These are phyloP conservation scores for Ceyx melanurus DNA, from an alignment of 2,113 vertebrate species.

Conservation along the genomic window DNA sequence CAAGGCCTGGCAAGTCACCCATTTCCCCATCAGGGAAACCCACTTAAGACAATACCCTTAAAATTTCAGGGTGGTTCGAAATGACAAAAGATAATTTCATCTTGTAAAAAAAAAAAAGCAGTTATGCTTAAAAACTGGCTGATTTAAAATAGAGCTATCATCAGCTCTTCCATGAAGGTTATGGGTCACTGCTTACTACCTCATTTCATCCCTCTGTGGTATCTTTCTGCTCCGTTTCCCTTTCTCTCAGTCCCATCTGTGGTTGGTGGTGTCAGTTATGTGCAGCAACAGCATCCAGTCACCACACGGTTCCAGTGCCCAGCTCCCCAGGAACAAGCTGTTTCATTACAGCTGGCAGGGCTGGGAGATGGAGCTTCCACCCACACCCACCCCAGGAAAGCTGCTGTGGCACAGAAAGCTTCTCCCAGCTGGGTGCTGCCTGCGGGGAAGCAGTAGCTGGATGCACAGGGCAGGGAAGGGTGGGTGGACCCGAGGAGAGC, in stretches of 20 bases:
- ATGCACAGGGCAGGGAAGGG: not conserved
- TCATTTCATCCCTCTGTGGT: constrained; percentile 69
- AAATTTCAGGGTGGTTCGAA: not conserved
- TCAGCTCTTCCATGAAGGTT: constrained; percentile 35
- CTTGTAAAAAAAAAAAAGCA: not conserved
- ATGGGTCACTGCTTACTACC: constrained; percentile 66
- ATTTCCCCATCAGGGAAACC: not conserved
- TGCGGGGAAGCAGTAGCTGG: not conserved
- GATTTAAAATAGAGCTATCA: constrained; percentile 47
- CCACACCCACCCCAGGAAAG: not conserved
- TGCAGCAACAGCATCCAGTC: not conserved
- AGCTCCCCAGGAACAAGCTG: not conserved
- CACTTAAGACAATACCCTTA: not conserved
- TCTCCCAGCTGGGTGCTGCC: not conserved
- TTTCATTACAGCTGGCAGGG: not conserved
- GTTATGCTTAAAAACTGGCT: constrained; percentile 18
- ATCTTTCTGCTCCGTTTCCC: constrained; percentile 71
- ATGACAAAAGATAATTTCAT: not conserved
- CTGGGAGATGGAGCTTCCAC: not conserved
- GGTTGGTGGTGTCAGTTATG: not conserved
- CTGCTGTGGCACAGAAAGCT: not conserved
- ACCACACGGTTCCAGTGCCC: not conserved
- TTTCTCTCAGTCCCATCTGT: constrained; percentile 20
- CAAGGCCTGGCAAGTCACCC: not conserved
- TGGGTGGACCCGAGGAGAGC: not conserved